phyloP scores from a whole-genome alignment of 2,113 vertebrate species.

The Echinops telfairi region DNA sequence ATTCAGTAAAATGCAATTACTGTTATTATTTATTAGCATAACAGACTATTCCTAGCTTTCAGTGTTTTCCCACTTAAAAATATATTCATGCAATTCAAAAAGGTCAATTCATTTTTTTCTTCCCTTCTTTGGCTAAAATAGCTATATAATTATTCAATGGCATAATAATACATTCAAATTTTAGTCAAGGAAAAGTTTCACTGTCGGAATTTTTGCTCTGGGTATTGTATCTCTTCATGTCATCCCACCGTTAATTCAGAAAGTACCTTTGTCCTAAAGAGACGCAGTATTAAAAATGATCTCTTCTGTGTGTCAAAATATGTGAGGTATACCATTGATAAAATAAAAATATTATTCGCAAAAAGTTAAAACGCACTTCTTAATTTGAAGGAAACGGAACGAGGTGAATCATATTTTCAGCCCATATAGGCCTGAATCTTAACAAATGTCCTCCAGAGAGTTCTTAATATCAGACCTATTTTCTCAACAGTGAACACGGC shows the following conservation, averaged over 20 bases:
- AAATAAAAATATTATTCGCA: background rate
- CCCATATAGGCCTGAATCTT: background rate
- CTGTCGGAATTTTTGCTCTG: slow-evolving; percentile 21
- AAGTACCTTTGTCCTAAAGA: background rate
- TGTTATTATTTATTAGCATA: background rate
- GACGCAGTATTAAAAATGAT: background rate
- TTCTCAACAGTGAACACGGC: background rate
- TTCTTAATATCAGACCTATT: background rate
- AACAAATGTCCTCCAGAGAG: background rate
- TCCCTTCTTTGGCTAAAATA: background rate
- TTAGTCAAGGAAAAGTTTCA: background rate
- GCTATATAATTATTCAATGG: background rate
- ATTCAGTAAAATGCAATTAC: slow-evolving; percentile 47
- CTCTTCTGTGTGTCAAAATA: background rate
- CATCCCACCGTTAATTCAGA: slow-evolving; percentile 35
- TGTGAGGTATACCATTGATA: background rate
- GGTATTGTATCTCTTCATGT: slow-evolving; percentile 4
- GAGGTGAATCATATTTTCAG: slow-evolving; percentile 3
- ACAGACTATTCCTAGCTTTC: slow-evolving; percentile 15
- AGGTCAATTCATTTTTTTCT: background rate
- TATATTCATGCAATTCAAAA: slow-evolving; percentile 26
- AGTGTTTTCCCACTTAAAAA: background rate
- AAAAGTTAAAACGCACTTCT: slow-evolving; percentile 20
- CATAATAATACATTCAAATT: background rate
- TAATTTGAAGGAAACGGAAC: slow-evolving; percentile 5